Percentiles rank a stretch among this genome's conserved stretches.
phyloP scores from a whole-genome alignment of 2,113 vertebrate genomes.

The Seriola aureovittata region DNA sequence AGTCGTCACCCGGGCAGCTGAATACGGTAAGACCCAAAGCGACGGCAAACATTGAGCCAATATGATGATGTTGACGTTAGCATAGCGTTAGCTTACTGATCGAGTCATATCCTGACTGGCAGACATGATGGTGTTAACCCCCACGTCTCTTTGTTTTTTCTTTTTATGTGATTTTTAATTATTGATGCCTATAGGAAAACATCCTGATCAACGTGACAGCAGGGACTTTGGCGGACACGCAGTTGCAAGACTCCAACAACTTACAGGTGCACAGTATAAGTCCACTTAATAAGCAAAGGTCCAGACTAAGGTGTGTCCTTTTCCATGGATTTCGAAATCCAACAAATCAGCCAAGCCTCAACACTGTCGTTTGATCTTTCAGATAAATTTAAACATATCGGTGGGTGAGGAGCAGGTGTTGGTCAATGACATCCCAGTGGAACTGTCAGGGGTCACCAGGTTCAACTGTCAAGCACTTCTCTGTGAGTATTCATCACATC shows the following conservation, averaged over 20 bases:
- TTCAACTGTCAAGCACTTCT: conserved; percentile 89
- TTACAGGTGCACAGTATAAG: conserved; percentile 82
- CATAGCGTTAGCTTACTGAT: conserved; percentile 34
- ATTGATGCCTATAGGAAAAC: conserved; percentile 82
- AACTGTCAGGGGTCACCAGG: conserved; percentile 88
- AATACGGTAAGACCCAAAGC: conserved; percentile 66
- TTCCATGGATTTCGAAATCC: not conserved
- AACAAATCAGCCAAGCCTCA: not conserved
- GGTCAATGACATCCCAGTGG: conserved; percentile 92
- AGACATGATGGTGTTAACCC: not conserved
- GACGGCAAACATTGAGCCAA: not conserved
- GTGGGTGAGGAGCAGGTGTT: conserved; percentile 87
- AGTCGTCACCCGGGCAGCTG: conserved; percentile 45
- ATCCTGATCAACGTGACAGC: conserved; percentile 88
- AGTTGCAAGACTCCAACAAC: conserved; percentile 81
- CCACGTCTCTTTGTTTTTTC: not conserved
- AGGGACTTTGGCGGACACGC: conserved; percentile 71
- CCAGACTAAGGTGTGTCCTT: not conserved
- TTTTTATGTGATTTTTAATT: not conserved
- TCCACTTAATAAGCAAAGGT: accelerated
- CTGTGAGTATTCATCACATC: conserved; percentile 83
- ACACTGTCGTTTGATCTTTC: not conserved
- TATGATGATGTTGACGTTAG: conserved; percentile 24
- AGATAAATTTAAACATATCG: conserved; percentile 84
- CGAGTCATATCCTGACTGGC: not conserved